Conservation (phyloP, 1,140 invertebrate genomes). For the Probaryconus sp. region DNA sequence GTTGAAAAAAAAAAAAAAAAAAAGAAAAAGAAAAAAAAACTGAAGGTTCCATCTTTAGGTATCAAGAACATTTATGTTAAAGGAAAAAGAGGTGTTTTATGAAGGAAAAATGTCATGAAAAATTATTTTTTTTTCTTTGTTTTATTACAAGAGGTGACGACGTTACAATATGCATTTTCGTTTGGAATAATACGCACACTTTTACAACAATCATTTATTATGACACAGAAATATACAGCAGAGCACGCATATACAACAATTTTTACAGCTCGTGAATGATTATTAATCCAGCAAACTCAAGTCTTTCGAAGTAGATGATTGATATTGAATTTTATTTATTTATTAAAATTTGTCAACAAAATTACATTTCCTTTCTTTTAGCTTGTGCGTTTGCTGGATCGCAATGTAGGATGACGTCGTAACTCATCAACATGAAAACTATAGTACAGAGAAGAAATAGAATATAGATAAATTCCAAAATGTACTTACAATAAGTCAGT, state of each 20-base stretch:
- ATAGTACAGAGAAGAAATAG: slow-evolving; percentile 31
- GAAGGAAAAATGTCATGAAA: too few species aligned
- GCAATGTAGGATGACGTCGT: background rate
- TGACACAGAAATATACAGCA: slow-evolving; percentile 75
- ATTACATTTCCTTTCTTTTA: too few species aligned
- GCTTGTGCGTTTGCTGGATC: slow-evolving; percentile 12
- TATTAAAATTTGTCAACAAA: too few species aligned
- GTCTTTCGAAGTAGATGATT: background rate
- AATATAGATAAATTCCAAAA: slow-evolving; percentile 25
- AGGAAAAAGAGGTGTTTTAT: too few species aligned
- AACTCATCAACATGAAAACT: slow-evolving; percentile 16
- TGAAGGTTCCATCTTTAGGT: too few species aligned
- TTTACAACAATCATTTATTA: slow-evolving; percentile 73
- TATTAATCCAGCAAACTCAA: slow-evolving; percentile 31
- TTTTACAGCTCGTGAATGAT: slow-evolving; percentile 59
- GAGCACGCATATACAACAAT: slow-evolving; percentile 63
- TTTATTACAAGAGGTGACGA: slow-evolving; percentile 73
- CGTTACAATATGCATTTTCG: slow-evolving; percentile 66
- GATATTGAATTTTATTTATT: too few species aligned
- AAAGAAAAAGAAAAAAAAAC: too few species aligned
- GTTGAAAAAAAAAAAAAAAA: too few species aligned
- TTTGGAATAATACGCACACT: slow-evolving; percentile 63
- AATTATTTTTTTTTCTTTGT: too few species aligned
- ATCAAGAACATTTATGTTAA: too few species aligned
- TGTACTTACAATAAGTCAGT: slow-evolving; percentile 15